Percentiles rank a stretch among this genome's conserved stretches.
Evolutionary conservation across 1,140 invertebrate species (phyloP).

Genomic region (Littorina saxatilis): DNA sequence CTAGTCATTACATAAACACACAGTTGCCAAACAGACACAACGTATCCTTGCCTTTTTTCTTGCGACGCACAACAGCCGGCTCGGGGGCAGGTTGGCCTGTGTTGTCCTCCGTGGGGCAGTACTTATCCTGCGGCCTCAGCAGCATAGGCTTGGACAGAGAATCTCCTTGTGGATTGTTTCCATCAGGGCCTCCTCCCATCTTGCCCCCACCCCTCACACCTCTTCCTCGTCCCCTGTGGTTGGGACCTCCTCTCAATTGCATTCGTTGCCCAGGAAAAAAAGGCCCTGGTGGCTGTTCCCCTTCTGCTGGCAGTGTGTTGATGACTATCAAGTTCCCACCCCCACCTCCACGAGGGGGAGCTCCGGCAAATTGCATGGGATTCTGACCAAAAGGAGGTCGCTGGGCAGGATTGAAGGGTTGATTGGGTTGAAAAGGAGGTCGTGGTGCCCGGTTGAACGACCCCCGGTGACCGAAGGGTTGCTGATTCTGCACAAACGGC

Average conservation of each 20-base stretch:
- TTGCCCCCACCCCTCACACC: not conserved
- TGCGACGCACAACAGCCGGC: conserved; percentile 3
- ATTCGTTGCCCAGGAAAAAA: not conserved
- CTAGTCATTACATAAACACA: no score
- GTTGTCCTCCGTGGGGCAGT: conserved; percentile 25
- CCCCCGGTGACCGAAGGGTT: not conserved
- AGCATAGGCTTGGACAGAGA: conserved; percentile 42
- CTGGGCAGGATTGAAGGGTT: conserved; percentile 3
- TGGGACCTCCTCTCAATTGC: not conserved
- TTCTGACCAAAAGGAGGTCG: conserved; percentile 4
- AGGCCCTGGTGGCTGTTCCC: not conserved
- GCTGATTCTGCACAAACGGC: not conserved
- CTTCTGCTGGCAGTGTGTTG: conserved; percentile 31
- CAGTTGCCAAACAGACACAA: no score
- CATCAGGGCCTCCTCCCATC: not conserved
- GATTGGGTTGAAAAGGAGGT: not conserved
- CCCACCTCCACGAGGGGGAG: not conserved
- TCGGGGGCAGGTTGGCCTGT: not conserved
- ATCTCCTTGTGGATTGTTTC: not conserved
- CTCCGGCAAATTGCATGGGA: not conserved
- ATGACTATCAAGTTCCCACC: conserved; percentile 37
- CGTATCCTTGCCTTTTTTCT: conserved; percentile 36
- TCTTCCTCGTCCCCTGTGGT: not conserved
- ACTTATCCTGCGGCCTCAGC: conserved; percentile 56
- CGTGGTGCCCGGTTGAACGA: not conserved